Evolutionary conservation across 2,888 invertebrate species (phyloP).

Genomic region (Timandra comae): DNA sequence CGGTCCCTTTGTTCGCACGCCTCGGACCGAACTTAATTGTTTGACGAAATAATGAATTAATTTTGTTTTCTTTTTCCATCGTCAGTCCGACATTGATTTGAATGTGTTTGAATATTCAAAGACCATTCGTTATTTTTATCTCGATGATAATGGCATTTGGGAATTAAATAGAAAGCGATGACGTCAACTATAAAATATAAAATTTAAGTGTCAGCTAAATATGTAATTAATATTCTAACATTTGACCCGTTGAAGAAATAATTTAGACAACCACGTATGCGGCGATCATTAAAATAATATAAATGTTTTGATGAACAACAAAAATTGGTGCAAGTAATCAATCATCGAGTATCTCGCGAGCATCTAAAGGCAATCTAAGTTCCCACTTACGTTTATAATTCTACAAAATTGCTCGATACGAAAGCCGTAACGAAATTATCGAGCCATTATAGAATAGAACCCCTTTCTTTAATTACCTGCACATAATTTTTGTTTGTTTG

Average conservation of each 20-base stretch:
- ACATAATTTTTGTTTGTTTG: slow-evolving; percentile 70
- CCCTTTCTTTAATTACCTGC: slow-evolving; percentile 73
- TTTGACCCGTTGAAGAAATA: slow-evolving; percentile 12
- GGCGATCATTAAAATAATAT: slow-evolving; percentile 4
- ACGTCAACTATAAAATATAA: slow-evolving; percentile 14
- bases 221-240: slow-evolving; percentile 15
- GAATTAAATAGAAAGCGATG: slow-evolving; percentile 19
- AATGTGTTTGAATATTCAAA: slow-evolving; percentile 22
- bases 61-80: slow-evolving; percentile 40
- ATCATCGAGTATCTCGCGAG: slow-evolving; percentile 47
- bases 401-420: slow-evolving; percentile 61
- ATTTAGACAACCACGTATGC: slow-evolving; percentile 9
- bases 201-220: slow-evolving; percentile 9
- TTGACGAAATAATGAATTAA: slow-evolving; percentile 58
- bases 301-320: neutral
- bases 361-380: slow-evolving; percentile 53
- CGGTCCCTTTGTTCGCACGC: slow-evolving; percentile 55
- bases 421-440: slow-evolving; percentile 58
- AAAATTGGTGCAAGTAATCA: slow-evolving; percentile 42
- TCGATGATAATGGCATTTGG: slow-evolving; percentile 17
- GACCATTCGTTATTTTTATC: slow-evolving; percentile 12
- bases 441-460: slow-evolving; percentile 65
- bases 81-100: slow-evolving; percentile 11
- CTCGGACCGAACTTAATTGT: slow-evolving; percentile 55
- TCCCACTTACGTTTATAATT: slow-evolving; percentile 59